Conservation (phyloP, 2,888 invertebrate species). For the Blastobasis adustella region DNA sequence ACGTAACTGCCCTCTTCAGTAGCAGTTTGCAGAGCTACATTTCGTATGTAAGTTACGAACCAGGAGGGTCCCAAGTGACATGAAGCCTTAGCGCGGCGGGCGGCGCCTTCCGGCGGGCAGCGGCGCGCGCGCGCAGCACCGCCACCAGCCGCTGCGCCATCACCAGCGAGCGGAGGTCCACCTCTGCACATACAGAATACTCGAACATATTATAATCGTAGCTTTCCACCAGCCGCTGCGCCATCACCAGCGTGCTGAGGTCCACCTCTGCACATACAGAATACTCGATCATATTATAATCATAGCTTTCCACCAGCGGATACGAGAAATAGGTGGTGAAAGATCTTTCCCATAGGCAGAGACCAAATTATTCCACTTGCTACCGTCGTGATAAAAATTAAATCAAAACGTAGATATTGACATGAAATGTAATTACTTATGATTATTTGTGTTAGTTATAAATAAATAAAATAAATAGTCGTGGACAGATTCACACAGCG, state of each 20-base stretch:
- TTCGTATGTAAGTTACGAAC: background rate
- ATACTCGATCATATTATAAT: background rate
- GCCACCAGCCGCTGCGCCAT: slow-evolving; percentile 39
- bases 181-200: slow-evolving; percentile 26
- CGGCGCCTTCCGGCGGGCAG: slow-evolving; percentile 22
- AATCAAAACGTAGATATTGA: too few relatives aligned
- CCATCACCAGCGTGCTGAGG: background rate
- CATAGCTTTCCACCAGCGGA: background rate
- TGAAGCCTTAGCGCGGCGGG: slow-evolving; percentile 26
- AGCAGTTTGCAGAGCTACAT: too few relatives aligned
- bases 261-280: background rate
- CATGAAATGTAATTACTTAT: too few relatives aligned
- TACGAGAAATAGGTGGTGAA: too few relatives aligned
- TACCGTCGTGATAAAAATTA: too few relatives aligned
- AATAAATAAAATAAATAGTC: too few relatives aligned
- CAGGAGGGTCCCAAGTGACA: slow-evolving; percentile 30
- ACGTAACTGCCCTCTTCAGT: too few relatives aligned
- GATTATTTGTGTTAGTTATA: too few relatives aligned
- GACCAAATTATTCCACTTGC: too few relatives aligned
- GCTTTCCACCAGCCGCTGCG: background rate
- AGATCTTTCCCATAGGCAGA: too few relatives aligned
- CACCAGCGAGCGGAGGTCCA: slow-evolving; percentile 48
- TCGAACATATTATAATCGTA: background rate
- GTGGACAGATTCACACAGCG: too few relatives aligned
- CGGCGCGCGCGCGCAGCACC: slow-evolving; percentile 44